Evolutionary conservation across 2,888 invertebrate species (phyloP).

Genomic region (Drosophila atripex): DNA sequence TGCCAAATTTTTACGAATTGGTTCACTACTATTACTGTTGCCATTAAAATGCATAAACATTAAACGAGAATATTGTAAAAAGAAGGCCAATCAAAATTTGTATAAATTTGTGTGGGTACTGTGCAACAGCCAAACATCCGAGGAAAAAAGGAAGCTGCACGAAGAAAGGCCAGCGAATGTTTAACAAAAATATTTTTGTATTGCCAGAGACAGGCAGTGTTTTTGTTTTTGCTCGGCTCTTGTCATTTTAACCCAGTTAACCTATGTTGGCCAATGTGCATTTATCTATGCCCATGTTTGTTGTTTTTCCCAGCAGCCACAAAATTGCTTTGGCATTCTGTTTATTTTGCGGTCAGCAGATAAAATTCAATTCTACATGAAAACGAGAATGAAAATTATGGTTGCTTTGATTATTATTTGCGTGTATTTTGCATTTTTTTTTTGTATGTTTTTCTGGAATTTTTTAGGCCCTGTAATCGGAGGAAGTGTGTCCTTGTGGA

Average conservation of each 20-base stretch:
- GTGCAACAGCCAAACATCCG: slow-evolving; percentile 11
- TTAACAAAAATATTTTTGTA: slow-evolving; percentile 32
- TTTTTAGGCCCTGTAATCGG: background rate
- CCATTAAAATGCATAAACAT: slow-evolving; percentile 71
- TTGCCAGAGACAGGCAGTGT: slow-evolving; percentile 1
- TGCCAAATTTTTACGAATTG: slow-evolving; percentile 55
- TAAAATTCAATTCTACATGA: slow-evolving; percentile 49
- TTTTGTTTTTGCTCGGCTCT: slow-evolving; percentile 28
- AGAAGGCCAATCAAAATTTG: slow-evolving; percentile 34
- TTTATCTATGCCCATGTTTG: slow-evolving; percentile 23
- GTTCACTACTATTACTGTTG: slow-evolving; percentile 30
- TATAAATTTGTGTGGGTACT: slow-evolving; percentile 37
- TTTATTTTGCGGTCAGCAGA: slow-evolving; percentile 58
- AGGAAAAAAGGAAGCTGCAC: background rate
- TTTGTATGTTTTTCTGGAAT: background rate
- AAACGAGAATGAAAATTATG: slow-evolving; percentile 58
- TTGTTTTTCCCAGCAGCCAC: slow-evolving; percentile 32
- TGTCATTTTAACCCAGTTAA: slow-evolving; percentile 76
- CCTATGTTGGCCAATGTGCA: slow-evolving; percentile 51
- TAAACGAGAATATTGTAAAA: slow-evolving; percentile 49
- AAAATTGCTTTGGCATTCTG: slow-evolving; percentile 46
- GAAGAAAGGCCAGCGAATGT: slow-evolving; percentile 36
- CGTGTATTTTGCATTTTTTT: background rate
- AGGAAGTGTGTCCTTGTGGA: slow-evolving; percentile 10
- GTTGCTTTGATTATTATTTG: slow-evolving; percentile 49